phyloP scores from a whole-genome alignment of 2,113 vertebrate genomes.

The Tichodroma muraria region DNA sequence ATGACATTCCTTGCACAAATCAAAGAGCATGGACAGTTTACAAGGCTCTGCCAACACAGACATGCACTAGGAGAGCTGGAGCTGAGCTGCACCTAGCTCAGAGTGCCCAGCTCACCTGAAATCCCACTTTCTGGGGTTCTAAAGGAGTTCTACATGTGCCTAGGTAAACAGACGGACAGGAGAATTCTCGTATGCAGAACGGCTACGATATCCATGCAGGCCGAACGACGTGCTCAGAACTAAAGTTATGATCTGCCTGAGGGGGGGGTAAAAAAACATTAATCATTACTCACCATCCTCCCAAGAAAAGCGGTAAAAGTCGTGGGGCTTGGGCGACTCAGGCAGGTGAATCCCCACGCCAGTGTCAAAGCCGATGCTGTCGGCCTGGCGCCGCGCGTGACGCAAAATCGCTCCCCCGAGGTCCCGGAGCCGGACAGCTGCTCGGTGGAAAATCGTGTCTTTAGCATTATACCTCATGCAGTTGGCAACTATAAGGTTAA shows the following conservation, averaged over 20 bases:
- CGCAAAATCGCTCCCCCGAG: constrained; percentile 89
- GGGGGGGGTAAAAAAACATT: neutral
- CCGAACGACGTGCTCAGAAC: neutral
- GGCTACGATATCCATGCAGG: neutral
- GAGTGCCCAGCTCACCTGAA: neutral
- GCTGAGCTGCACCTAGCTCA: neutral
- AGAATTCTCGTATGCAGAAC: neutral
- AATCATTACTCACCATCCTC: constrained; percentile 84
- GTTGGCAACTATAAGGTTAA: constrained; percentile 97
- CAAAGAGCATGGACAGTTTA: neutral
- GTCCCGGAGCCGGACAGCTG: constrained; percentile 88
- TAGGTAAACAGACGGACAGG: neutral
- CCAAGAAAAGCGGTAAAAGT: constrained; percentile 97
- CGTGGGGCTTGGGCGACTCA: constrained; percentile 85
- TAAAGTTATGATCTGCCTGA: neutral
- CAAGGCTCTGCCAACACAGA: neutral
- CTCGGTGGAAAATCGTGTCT: constrained; percentile 95
- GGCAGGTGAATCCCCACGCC: constrained; percentile 87
- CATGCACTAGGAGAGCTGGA: neutral
- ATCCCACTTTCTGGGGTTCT: neutral
- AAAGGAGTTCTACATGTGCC: neutral
- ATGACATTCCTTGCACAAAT: neutral
- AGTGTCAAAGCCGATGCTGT: constrained; percentile 88
- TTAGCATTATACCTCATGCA: constrained; percentile 97
- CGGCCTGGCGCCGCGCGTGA: constrained; percentile 88